Evolutionary conservation across 2,113 vertebrate species (phyloP).

Genomic region (Puma concolor): DNA sequence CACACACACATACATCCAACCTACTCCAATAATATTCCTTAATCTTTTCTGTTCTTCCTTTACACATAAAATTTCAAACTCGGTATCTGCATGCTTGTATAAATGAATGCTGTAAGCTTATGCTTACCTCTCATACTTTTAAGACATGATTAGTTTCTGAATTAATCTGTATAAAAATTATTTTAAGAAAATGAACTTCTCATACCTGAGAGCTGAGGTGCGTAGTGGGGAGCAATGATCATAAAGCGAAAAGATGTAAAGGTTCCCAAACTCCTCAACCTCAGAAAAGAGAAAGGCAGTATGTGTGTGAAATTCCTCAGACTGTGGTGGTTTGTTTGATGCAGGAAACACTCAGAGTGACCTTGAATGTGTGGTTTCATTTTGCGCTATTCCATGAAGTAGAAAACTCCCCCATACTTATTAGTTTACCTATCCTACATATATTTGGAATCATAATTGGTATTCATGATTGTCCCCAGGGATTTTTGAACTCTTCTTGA

Average conservation of each 20-base stretch:
- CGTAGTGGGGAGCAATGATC: neutral
- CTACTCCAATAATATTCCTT: neutral
- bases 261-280: neutral
- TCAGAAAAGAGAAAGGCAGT: neutral
- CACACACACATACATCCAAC: neutral
- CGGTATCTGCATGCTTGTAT: neutral
- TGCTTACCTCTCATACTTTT: neutral
- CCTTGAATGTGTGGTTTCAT: neutral
- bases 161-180: neutral
- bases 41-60: neutral
- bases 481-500: neutral
- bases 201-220: neutral
- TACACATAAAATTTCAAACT: neutral
- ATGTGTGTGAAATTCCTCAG: rapidly evolving
- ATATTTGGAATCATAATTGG: neutral
- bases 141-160: neutral
- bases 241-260: neutral
- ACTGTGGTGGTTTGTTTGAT: neutral
- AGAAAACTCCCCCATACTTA: neutral
- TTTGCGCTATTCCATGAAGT: neutral
- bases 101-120: neutral
- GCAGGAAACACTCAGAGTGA: neutral
- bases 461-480: neutral
- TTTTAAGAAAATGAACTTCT: neutral
- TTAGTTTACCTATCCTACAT: neutral